Percentiles rank a stretch among this genome's conserved stretches.
phyloP scores from a whole-genome alignment of 92 coral and sea anemone species.

The Epizoanthus fatuus region DNA sequence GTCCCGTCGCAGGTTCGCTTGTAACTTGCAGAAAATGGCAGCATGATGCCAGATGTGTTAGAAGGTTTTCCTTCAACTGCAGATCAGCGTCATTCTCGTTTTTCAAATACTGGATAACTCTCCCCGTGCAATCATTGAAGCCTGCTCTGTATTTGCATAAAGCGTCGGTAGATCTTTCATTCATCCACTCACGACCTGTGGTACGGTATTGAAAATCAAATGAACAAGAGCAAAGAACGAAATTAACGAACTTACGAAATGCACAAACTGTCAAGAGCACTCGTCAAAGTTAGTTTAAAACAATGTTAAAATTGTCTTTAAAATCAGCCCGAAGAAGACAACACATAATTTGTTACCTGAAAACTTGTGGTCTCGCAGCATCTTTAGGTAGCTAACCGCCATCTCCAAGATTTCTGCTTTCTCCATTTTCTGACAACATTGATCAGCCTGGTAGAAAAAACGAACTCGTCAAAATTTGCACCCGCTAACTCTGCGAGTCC shows the following conservation, averaged over 20 bases:
- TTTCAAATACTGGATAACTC: constrained; percentile 56
- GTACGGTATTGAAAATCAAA: background rate
- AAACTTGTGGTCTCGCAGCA: constrained; percentile 71
- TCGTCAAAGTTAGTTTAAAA: too few relatives aligned
- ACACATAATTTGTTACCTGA: constrained; percentile 41
- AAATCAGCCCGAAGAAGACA: background rate
- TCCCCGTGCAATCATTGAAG: constrained; percentile 66
- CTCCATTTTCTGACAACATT: constrained; percentile 94
- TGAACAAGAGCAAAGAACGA: background rate
- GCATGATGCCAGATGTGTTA: constrained; percentile 64
- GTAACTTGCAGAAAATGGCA: constrained; percentile 47
- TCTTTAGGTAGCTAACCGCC: constrained; percentile 94
- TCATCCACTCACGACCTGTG: constrained; percentile 53
- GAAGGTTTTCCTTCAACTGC: constrained; percentile 63
- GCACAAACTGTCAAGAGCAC: background rate
- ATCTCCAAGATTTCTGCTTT: constrained; percentile 98
- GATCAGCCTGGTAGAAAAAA: constrained; percentile 72
- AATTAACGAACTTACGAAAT: background rate
- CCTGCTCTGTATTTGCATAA: constrained; percentile 70
- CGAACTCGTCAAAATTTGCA: constrained; percentile 10
- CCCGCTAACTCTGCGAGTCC: background rate
- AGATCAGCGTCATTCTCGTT: constrained; percentile 56
- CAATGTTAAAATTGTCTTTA: background rate
- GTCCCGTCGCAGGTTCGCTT: constrained; percentile 21
- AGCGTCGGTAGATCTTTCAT: constrained; percentile 45